Evolutionary conservation across 2,113 vertebrate genomes (phyloP).

Genomic region (Eudyptes chrysolophus): DNA sequence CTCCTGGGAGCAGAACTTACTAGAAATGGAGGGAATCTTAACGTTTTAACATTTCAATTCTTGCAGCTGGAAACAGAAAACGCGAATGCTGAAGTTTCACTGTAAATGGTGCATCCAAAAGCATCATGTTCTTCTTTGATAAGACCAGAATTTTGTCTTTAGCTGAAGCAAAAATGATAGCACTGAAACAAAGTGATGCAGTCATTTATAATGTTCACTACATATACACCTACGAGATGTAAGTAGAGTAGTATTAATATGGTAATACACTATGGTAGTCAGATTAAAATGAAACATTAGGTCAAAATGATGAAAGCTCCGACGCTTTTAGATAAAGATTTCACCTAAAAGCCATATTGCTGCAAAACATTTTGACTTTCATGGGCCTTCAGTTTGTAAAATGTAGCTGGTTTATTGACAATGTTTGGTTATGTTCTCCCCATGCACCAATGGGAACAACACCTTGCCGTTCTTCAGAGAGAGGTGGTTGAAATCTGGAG

Average conservation of each 20-base stretch:
- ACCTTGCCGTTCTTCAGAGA: background rate
- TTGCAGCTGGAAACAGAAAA: background rate
- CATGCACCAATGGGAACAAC: background rate
- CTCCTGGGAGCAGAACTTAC: background rate
- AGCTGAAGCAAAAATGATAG: background rate
- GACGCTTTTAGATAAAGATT: background rate
- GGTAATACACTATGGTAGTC: background rate
- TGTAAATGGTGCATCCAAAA: background rate
- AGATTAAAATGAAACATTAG: background rate
- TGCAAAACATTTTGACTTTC: background rate
- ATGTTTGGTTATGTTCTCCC: background rate
- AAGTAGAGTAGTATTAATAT: background rate
- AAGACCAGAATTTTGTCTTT: background rate
- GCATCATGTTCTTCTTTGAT: background rate
- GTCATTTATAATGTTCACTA: background rate
- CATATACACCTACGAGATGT: background rate
- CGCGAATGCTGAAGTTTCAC: background rate
- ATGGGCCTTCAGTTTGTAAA: background rate
- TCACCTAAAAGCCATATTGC: background rate
- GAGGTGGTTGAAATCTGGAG: background rate
- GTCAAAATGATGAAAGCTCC: background rate
- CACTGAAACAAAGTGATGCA: background rate
- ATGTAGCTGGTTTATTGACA: background rate
- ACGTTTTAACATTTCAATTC: background rate
- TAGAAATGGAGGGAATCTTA: background rate